Percentiles rank a stretch among this genome's conserved stretches.
phyloP scores from a whole-genome alignment of 2,888 invertebrate species.

The Ditula angustiorana region DNA sequence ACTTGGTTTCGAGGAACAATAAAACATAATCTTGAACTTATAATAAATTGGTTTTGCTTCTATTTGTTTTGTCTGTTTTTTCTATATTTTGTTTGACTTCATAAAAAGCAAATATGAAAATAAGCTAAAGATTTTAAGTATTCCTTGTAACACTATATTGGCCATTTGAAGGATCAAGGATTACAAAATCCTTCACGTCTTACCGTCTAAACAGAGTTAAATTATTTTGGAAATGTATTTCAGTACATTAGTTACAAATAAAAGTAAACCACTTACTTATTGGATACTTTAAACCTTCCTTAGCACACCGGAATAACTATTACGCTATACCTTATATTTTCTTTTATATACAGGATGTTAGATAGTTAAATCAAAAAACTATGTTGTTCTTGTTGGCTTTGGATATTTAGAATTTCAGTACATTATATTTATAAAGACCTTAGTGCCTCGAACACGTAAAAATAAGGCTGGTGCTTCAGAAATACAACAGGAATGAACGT shows the following conservation, averaged over 20 bases:
- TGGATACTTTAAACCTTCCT: background rate
- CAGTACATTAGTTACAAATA: conserved; percentile 5
- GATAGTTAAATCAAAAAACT: conserved; percentile 1
- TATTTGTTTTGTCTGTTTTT: too few relatives aligned
- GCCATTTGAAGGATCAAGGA: conserved; percentile 7
- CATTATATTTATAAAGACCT: background rate
- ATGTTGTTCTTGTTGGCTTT: conserved; percentile 20
- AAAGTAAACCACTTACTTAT: background rate
- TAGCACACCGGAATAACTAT: conserved; percentile 8
- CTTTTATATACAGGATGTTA: background rate
- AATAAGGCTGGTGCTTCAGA: background rate
- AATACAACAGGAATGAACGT: conserved; percentile 19
- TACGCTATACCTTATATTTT: background rate
- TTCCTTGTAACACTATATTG: conserved; percentile 13
- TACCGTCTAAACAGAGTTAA: conserved; percentile 6
- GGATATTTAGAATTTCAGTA: too few relatives aligned
- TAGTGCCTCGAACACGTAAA: background rate
- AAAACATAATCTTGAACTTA: too few relatives aligned
- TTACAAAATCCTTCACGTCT: conserved; percentile 14
- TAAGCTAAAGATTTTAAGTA: conserved; percentile 26
- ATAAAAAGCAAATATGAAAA: background rate
- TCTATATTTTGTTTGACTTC: too few relatives aligned
- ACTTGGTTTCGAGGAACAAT: too few relatives aligned
- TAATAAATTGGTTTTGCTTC: too few relatives aligned
- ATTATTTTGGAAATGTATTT: conserved; percentile 32